A percentile compares a stretch with the other conserved stretches of the same genome.
Evolutionary conservation across 2,113 vertebrate species (phyloP).

Genomic region (Poecile atricapillus): DNA sequence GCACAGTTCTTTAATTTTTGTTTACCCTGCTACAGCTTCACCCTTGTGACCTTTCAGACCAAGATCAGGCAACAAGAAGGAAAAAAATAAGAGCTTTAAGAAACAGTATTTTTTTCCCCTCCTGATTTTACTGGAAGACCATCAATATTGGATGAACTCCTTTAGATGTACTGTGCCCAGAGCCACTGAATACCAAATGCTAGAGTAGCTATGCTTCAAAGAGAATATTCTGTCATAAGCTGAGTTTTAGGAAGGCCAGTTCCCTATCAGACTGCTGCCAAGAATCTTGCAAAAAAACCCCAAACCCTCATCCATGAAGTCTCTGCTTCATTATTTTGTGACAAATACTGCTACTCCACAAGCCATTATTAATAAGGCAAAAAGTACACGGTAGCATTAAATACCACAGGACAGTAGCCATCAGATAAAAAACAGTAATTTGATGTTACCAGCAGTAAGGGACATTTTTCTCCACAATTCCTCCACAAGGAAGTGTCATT

Average conservation of each 20-base stretch:
- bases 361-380: background rate
- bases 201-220: slow-evolving; percentile 52
- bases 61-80: background rate
- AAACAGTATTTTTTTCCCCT: background rate
- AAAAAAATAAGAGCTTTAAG: background rate
- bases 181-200: slow-evolving; percentile 56
- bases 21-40: background rate
- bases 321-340: background rate
- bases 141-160: slow-evolving; percentile 68
- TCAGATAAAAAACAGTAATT: background rate
- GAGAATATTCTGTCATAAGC: slow-evolving; percentile 59
- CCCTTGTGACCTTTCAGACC: background rate
- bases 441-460: background rate
- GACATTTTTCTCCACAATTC: background rate
- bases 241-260: slow-evolving; percentile 31
- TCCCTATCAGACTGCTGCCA: background rate
- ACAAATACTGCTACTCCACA: background rate
- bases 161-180: slow-evolving; percentile 44
- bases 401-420: background rate
- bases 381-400: background rate
- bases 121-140: slow-evolving; percentile 18
- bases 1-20: background rate
- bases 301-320: background rate
- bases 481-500: background rate
- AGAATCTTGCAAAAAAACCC: background rate